Evolutionary conservation across 2,797 vertebrate genomes (phyloP).

Genomic region (Chiloscyllium punctatum): DNA sequence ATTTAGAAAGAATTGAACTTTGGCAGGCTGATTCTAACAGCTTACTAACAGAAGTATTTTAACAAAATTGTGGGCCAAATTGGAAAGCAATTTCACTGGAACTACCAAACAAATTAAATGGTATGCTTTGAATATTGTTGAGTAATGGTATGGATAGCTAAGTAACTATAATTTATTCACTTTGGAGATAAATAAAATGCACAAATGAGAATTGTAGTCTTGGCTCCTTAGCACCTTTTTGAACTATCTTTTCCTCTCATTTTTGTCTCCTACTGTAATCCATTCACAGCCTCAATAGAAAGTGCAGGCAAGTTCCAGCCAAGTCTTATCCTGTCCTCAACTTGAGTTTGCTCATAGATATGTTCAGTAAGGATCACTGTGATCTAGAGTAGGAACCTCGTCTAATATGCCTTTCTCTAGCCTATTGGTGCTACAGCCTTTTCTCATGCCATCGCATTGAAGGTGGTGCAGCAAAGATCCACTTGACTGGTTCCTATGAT

Average conservation of each 20-base stretch:
- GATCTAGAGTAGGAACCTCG: not conserved
- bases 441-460: not conserved
- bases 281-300: not conserved
- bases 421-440: not conserved
- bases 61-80: not conserved
- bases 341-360: not conserved
- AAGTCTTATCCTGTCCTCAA: not conserved
- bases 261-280: not conserved
- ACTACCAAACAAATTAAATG: not conserved
- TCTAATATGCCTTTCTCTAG: not conserved
- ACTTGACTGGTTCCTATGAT: not conserved
- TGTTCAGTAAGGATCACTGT: not conserved
- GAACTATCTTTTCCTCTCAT: not conserved
- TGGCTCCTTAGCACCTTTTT: not conserved
- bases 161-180: not conserved
- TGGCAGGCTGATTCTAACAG: not conserved
- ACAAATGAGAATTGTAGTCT: not conserved
- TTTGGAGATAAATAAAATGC: slow-evolving; percentile 42
- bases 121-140: not conserved
- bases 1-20: not conserved
- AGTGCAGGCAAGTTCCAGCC: not conserved
- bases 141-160: not conserved
- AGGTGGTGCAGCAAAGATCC: not conserved
- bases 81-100: not conserved
- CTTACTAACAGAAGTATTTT: not conserved